Evolutionary conservation across 2,797 vertebrate genomes (phyloP).

Genomic region (Acanthiza pusilla): DNA sequence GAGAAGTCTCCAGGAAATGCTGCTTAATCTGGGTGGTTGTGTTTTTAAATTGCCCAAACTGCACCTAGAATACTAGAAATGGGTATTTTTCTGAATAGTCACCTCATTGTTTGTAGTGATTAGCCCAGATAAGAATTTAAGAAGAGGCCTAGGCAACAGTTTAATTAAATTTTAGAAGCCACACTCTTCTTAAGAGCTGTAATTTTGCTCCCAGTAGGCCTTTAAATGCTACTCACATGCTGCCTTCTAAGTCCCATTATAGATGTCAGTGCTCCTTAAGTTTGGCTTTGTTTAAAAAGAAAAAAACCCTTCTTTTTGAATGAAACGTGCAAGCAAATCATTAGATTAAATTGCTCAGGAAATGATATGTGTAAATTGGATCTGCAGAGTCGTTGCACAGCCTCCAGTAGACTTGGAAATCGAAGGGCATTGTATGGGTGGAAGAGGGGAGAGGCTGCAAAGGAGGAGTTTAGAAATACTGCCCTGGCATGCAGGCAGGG

Average conservation of each 20-base stretch:
- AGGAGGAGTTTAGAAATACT: not conserved
- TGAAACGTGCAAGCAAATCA: not conserved
- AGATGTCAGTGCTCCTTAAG: constrained; percentile 14
- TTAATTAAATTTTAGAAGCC: constrained; percentile 34
- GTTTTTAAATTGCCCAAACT: not conserved
- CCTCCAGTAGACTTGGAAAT: not conserved
- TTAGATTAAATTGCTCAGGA: not conserved
- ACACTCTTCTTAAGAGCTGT: not conserved
- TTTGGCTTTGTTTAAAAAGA: constrained; percentile 32
- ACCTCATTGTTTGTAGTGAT: not conserved
- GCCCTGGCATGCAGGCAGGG: not conserved
- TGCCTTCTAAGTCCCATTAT: constrained; percentile 1
- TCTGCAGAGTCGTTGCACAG: not conserved
- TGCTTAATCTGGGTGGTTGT: not conserved
- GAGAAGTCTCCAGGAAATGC: not conserved
- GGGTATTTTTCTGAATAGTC: not conserved
- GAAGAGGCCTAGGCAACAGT: not conserved
- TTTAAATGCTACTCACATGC: constrained; percentile 7
- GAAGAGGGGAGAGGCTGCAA: not conserved
- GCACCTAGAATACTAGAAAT: not conserved
- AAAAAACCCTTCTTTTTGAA: not conserved
- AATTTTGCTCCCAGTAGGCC: constrained; percentile 39
- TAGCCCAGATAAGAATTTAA: not conserved
- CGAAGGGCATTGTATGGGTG: not conserved
- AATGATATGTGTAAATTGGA: not conserved